Base-by-base conservation (phyloP, 2,113 vertebrate genomes). In the Pachypanchax playfairii region DNA sequence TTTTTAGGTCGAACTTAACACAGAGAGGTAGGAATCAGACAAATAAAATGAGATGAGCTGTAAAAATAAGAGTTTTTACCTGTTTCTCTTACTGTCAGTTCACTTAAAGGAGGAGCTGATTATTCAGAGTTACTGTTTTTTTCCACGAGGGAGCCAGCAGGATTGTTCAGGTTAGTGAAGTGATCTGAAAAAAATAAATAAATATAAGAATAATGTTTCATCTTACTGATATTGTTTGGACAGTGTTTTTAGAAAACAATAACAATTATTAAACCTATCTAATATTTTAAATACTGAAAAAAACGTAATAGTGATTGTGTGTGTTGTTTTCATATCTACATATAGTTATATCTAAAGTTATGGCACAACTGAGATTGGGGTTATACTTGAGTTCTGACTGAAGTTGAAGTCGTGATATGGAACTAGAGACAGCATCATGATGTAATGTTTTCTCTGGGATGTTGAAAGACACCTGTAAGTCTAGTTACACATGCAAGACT, bases 91-190 rank as follows among this genome's bases (percentile, higher is more conserved):
- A 28, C 13, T 6, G 35, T 20, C 66, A 5, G 39, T 38, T 29
- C 6, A 41, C 17, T 53, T 6, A 22, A 7, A 39, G n/a, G 10
- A 43, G 39, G 65, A 26, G 25, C 15, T 38, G 8, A 46, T 89
- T 18, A 85, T 29, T 82, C 47, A 11, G 12, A 28, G 9, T 64
- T 38, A 18, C n/a, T 42, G 20, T 61, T 75, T 54, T 20, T 56
- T 35, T 84, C 61, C 50, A 71, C 46, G 77, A 75, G 77, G 6
- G 73, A 50, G 5, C 18, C 44, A 55, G 84, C 70, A 24, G 69
- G 54, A 48, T 88, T 79, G 51, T 87, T 56, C 33, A 87, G 80
- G 51, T 89, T 83, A 26, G 53, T 85, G 85, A 93, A 93, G 65
- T 92, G 74, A 75, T 88, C 92, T 93, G 79, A 70, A 82, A 71